Base-by-base conservation (phyloP, 2,113 vertebrate species). In the Garra rufa region DNA sequence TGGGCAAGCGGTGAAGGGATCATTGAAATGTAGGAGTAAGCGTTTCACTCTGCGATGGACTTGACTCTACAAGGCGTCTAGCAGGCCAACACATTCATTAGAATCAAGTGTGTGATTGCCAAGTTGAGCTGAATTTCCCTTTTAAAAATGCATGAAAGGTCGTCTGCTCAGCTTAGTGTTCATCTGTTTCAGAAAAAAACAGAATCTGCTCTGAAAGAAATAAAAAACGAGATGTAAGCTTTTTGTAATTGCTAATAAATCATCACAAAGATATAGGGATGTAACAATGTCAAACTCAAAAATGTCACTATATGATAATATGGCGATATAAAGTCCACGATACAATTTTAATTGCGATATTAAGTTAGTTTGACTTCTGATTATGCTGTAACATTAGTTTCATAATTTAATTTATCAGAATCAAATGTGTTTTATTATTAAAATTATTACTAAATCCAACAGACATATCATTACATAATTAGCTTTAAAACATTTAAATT, bases 111-210 rank as follows among this genome's bases (percentile, higher is more conserved):
- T 91, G 87, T 69, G 65, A 88, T 93, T 94, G 89, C 92, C 91
- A 89, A 88, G 91, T 89, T 76, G 86, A 89, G 78, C 41, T 82
- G 85, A 80, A 77, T 88, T 90, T 76, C 85, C 75, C 75, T 71
- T 30, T 85, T 85, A 91, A 92, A 89, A 89, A 91, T 87, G 90
- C 88, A 81, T 75, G 88, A 83, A 87, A 88, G 86, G 85, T 88
- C 90, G 89, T 92, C 88, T 91, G 88, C 90, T 87, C 26, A 30
- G 86, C 89, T 90, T 88, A 85, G 69, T 89, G 80, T 85, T 89
- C 85, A 83, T 11, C 50, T 85, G 87, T 83, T 50, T 83, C 75
- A 76, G 65, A 52, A 43, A 70, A 44, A 11, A 57, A 13, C 24
- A 43, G 17, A 52, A 69, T 77, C 21, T 63, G n/a, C 61, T 50